Percentiles rank a stretch among this genome's conserved stretches.
Evolutionary conservation across 2,888 invertebrate genomes (phyloP).

Genomic region (Lasioglossum lativentre): DNA sequence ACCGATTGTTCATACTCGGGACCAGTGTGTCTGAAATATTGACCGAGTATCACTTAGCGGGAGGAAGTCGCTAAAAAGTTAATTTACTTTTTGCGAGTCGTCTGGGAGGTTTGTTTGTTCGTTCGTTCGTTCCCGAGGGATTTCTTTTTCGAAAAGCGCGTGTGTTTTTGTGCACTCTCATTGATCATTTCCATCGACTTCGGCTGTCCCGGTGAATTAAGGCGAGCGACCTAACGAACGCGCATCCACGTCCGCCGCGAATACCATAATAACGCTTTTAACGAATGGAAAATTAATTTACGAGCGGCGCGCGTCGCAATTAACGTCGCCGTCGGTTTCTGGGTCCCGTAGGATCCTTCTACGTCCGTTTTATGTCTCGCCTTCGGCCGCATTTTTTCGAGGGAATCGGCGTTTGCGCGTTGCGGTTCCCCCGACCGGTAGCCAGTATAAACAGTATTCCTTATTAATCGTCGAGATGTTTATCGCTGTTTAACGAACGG

Average conservation of each 20-base stretch:
- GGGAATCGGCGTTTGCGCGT: conserved; percentile 24
- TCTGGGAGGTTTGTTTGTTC: background rate
- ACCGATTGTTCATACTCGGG: too few relatives aligned
- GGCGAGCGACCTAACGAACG: conserved; percentile 2
- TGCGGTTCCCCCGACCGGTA: conserved; percentile 18
- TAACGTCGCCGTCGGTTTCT: conserved; percentile 26
- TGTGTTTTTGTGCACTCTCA: background rate
- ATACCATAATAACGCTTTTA: background rate
- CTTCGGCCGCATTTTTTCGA: conserved; percentile 37
- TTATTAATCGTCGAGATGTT: conserved; percentile 67
- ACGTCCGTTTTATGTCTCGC: conserved; percentile 45
- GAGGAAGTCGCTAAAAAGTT: background rate
- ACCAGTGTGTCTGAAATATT: background rate
- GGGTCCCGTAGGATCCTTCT: background rate
- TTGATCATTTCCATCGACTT: background rate
- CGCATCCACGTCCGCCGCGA: background rate
- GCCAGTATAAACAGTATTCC: conserved; percentile 51
- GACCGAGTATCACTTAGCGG: background rate
- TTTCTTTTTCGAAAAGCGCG: background rate
- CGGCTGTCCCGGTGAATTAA: conserved; percentile 8
- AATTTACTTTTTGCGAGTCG: background rate
- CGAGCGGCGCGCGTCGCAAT: conserved; percentile 32
- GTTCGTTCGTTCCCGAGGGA: background rate
- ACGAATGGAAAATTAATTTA: conserved; percentile 44
- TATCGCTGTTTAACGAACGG: conserved; percentile 66